Conservation (phyloP, 2,797 vertebrate species). For the Cacajao melanocephalus region DNA sequence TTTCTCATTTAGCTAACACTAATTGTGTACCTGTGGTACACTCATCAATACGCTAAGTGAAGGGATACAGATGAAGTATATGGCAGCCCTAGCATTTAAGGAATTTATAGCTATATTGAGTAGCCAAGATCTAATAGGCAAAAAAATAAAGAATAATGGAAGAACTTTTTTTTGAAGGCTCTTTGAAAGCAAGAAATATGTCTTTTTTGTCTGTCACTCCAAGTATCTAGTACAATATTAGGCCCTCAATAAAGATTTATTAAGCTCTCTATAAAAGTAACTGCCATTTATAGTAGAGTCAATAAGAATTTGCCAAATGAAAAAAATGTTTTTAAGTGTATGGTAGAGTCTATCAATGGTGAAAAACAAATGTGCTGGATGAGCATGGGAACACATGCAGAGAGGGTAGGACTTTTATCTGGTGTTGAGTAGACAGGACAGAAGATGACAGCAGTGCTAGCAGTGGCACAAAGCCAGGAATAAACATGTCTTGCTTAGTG, state of each 20-base stretch:
- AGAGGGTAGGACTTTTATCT: neutral
- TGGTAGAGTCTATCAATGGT: neutral
- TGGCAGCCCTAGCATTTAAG: neutral
- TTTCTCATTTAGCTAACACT: neutral
- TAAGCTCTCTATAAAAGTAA: neutral
- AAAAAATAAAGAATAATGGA: neutral
- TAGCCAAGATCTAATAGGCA: slow-evolving; percentile 6
- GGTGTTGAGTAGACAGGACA: neutral
- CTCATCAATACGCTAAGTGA: neutral
- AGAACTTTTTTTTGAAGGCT: neutral
- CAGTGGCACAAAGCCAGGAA: neutral
- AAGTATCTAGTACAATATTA: neutral
- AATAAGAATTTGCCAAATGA: neutral
- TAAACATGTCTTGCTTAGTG: neutral
- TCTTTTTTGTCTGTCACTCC: neutral
- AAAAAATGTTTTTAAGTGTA: neutral
- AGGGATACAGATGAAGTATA: neutral
- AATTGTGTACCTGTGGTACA: neutral
- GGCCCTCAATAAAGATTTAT: neutral
- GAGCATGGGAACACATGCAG: neutral
- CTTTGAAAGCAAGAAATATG: slow-evolving; percentile 32
- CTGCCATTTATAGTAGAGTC: neutral
- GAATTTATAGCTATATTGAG: neutral
- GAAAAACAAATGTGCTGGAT: neutral
- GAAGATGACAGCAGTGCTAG: neutral